These are phyloP conservation scores for Ochotona princeps DNA, from an alignment of 2,113 vertebrate genomes.

Conservation along the genomic window DNA sequence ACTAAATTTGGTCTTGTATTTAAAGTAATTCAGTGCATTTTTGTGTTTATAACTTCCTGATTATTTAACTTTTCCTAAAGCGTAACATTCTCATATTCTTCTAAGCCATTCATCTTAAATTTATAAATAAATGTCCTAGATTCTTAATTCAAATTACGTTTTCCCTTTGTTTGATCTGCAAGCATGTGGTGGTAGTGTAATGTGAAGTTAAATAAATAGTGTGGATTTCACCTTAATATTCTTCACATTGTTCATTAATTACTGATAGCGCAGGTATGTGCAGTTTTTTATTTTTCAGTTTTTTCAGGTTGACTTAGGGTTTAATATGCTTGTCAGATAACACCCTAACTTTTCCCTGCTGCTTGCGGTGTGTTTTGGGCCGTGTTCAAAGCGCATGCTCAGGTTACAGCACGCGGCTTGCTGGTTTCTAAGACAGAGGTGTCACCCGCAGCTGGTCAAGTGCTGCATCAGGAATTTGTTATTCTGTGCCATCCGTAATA, in stretches of 20 bases:
- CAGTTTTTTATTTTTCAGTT: not conserved
- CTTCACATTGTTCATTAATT: not conserved
- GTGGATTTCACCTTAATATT: not conserved
- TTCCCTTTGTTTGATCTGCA: not conserved
- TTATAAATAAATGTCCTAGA: not conserved
- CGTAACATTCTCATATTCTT: not conserved
- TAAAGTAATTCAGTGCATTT: not conserved
- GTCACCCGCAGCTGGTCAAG: not conserved
- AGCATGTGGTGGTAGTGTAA: not conserved
- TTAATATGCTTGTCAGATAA: conserved; percentile 26
- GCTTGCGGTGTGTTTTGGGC: not conserved
- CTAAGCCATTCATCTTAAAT: not conserved
- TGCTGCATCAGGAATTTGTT: not conserved
- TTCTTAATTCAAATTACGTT: not conserved
- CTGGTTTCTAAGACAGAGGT: not conserved
- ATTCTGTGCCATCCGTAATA: not conserved
- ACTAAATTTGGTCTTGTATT: not conserved
- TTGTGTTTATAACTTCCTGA: not conserved
- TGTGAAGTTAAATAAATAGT: not conserved
- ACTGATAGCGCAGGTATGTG: not conserved
- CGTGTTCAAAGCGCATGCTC: not conserved
- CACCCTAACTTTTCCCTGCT: not conserved
- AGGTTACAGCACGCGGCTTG: not conserved
- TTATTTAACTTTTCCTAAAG: not conserved
- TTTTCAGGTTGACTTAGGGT: not conserved